Evolutionary conservation across 1,140 invertebrate genomes (phyloP).

Genomic region (Drosophila bifasciata): DNA sequence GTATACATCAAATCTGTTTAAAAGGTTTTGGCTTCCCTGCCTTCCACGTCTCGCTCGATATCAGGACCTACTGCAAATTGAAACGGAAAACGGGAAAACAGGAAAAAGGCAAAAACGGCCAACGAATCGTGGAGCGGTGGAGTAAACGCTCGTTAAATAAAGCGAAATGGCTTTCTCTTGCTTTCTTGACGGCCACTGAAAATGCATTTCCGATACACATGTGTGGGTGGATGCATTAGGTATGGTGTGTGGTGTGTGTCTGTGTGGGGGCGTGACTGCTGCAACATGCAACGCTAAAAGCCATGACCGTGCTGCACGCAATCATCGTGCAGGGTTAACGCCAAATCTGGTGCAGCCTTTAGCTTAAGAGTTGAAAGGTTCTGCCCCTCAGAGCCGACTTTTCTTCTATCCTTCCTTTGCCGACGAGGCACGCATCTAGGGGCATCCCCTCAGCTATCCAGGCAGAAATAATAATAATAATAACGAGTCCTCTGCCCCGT

Average conservation of each 20-base stretch:
- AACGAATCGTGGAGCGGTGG: constrained; percentile 29
- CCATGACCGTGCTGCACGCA: constrained; percentile 71
- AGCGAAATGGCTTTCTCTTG: constrained; percentile 79
- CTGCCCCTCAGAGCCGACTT: background rate
- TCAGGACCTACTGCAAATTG: constrained; percentile 38
- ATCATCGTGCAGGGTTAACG: constrained; percentile 48
- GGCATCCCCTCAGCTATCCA: constrained; percentile 59
- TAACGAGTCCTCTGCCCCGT: constrained; percentile 63
- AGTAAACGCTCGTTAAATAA: constrained; percentile 79
- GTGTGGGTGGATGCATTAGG: constrained; percentile 16
- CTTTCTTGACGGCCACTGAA: constrained; percentile 78
- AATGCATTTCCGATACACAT: constrained; percentile 68
- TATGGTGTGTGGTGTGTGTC: constrained; percentile 8
- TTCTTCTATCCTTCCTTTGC: too few species aligned
- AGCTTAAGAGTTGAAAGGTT: constrained; percentile 69
- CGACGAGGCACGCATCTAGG: background rate
- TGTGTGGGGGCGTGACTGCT: constrained; percentile 57
- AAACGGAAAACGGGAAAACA: constrained; percentile 53
- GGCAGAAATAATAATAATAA: constrained; percentile 71
- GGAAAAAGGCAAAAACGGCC: constrained; percentile 46
- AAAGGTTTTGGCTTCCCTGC: too few species aligned
- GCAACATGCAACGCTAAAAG: constrained; percentile 71
- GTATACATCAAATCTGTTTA: too few species aligned
- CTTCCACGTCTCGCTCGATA: too few species aligned
- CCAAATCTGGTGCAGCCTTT: constrained; percentile 68